Evolutionary conservation across 2,797 vertebrate genomes (phyloP).

Genomic region (Natrix natrix): DNA sequence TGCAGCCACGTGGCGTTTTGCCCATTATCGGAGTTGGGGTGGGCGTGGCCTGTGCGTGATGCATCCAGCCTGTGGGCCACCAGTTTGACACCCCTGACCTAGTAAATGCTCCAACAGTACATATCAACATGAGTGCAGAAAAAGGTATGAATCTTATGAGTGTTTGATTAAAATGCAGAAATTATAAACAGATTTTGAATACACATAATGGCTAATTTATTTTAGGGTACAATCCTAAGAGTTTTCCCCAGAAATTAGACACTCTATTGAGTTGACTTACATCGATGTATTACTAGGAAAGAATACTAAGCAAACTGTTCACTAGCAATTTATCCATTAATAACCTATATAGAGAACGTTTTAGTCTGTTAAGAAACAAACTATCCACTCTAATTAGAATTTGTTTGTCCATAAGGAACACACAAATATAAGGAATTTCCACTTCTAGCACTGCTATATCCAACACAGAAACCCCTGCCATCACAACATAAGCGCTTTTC

Average conservation of each 20-base stretch:
- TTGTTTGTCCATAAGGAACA: conserved; percentile 51
- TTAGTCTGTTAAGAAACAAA: conserved; percentile 14
- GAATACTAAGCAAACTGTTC: not conserved
- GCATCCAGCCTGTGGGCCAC: too few relatives aligned
- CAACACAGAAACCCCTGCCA: conserved; percentile 74
- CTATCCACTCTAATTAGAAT: conserved; percentile 57
- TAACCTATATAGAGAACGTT: not conserved
- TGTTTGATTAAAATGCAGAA: not conserved
- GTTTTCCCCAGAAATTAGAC: not conserved
- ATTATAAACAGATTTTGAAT: not conserved
- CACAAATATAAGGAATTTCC: conserved; percentile 47
- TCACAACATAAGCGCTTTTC: conserved; percentile 65
- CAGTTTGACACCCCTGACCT: too few relatives aligned
- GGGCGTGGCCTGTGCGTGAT: too few relatives aligned
- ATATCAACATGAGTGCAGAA: not conserved
- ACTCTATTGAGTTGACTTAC: not conserved
- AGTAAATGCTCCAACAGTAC: not conserved
- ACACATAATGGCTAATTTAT: not conserved
- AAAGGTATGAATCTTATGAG: not conserved
- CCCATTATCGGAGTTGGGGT: too few relatives aligned
- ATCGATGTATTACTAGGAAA: not conserved
- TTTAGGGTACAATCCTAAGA: not conserved
- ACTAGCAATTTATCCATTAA: not conserved
- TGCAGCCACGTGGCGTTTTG: too few relatives aligned
- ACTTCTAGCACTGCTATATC: conserved; percentile 67